phyloP scores from a whole-genome alignment of 2,888 invertebrate genomes.

The Drosophila anceps region DNA sequence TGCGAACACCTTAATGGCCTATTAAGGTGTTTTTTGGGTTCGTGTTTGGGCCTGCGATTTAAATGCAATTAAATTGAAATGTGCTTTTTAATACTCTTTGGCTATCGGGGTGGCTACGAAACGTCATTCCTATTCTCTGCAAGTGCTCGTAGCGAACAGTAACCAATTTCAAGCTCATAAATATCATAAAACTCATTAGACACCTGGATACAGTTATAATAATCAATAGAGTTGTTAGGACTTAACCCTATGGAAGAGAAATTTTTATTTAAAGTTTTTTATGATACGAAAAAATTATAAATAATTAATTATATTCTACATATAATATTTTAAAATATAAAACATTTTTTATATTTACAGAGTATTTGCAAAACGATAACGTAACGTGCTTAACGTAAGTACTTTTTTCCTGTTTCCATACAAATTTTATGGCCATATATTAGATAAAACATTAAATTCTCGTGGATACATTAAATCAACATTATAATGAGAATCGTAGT shows the following conservation, averaged over 20 bases:
- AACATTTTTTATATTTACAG: neutral
- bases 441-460: neutral
- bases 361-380: neutral
- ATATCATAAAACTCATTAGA: conserved; percentile 5
- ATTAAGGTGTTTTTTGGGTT: conserved; percentile 66
- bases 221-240: neutral
- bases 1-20: conserved; percentile 62
- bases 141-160: too few species aligned
- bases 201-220: too few species aligned
- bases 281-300: too few species aligned
- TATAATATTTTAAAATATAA: neutral
- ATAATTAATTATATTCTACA: neutral
- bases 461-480: neutral
- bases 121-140: neutral
- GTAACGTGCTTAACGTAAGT: too few species aligned
- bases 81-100: conserved; percentile 31
- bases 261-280: neutral
- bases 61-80: conserved; percentile 75
- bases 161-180: neutral
- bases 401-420: neutral
- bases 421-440: neutral
- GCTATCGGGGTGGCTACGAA: neutral
- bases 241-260: neutral
- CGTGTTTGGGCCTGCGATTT: conserved; percentile 56
- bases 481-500: neutral